Conservation (phyloP, 2,113 vertebrate species). For the Porphyrio hochstetteri region DNA sequence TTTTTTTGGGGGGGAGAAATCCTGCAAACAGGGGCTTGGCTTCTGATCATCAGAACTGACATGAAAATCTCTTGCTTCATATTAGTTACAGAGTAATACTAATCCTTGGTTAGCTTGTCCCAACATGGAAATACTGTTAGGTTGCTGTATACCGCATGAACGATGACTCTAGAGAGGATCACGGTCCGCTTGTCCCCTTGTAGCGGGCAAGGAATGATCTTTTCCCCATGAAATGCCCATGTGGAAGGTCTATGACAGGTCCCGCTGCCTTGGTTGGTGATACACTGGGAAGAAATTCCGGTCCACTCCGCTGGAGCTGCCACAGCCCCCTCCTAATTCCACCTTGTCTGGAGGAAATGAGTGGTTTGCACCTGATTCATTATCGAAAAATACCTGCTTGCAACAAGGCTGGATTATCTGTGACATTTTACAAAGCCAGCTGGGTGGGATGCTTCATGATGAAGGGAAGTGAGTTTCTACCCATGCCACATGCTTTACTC, state of each 20-base stretch:
- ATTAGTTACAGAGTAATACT: neutral
- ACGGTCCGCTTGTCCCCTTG: neutral
- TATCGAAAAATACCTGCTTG: slow-evolving; percentile 8
- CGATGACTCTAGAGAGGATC: neutral
- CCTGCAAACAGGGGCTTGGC: neutral
- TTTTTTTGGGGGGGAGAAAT: neutral
- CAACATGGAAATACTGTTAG: rapidly evolving
- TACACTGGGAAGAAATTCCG: neutral
- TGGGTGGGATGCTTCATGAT: slow-evolving; percentile 16
- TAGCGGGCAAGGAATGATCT: neutral
- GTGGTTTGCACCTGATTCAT: slow-evolving; percentile 13
- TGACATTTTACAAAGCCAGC: slow-evolving; percentile 39
- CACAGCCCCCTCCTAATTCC: neutral
- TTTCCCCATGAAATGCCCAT: neutral
- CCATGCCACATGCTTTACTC: neutral
- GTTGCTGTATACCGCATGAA: neutral
- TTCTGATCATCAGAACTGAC: neutral
- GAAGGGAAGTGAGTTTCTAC: neutral
- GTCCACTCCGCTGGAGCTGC: neutral
- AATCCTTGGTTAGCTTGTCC: neutral
- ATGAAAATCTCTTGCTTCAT: neutral
- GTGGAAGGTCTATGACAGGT: neutral
- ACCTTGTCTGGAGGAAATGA: neutral
- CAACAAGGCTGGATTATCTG: neutral
- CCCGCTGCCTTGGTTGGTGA: neutral